A percentile compares a stretch with the other conserved stretches of the same genome.
Conservation (phyloP, 2,888 invertebrate genomes). For the Agonum fuliginosum region DNA sequence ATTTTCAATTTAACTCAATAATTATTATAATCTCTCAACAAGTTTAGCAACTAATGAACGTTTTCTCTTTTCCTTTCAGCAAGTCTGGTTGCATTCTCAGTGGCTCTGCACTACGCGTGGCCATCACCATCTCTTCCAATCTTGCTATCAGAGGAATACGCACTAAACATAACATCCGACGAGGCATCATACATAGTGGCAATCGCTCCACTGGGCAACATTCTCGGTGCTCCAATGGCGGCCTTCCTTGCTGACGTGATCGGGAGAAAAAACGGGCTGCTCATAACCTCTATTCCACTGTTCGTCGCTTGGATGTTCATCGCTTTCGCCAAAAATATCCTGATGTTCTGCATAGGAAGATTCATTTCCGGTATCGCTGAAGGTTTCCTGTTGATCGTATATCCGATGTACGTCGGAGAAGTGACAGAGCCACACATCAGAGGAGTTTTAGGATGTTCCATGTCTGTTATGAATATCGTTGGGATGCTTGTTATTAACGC, state of each 20-base stretch:
- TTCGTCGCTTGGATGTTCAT: slow-evolving; percentile 59
- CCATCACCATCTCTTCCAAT: slow-evolving; percentile 54
- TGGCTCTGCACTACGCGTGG: slow-evolving; percentile 49
- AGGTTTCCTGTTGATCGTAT: slow-evolving; percentile 62
- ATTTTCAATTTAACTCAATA: too few species aligned
- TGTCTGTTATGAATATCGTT: slow-evolving; percentile 61
- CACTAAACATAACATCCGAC: slow-evolving; percentile 40
- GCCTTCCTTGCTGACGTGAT: slow-evolving; percentile 41
- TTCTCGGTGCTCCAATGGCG: slow-evolving; percentile 51
- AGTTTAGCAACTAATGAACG: neutral
- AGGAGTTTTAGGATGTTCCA: slow-evolving; percentile 62
- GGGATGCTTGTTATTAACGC: slow-evolving; percentile 52
- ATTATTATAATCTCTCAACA: neutral
- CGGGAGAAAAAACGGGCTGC: slow-evolving; percentile 47
- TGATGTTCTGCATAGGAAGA: slow-evolving; percentile 59
- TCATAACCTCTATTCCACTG: slow-evolving; percentile 60
- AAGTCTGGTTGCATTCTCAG: slow-evolving; percentile 26
- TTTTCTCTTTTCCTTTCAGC: slow-evolving; percentile 27
- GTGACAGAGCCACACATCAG: slow-evolving; percentile 64
- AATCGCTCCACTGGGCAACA: slow-evolving; percentile 43
- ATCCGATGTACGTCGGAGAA: slow-evolving; percentile 65
- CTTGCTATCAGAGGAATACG: slow-evolving; percentile 27
- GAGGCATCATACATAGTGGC: slow-evolving; percentile 51
- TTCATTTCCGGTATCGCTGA: slow-evolving; percentile 63
- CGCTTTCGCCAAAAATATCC: slow-evolving; percentile 41